Percentiles rank a stretch among this genome's conserved stretches.
phyloP scores from a whole-genome alignment of 2,797 vertebrate genomes.

The Falco columbarius region DNA sequence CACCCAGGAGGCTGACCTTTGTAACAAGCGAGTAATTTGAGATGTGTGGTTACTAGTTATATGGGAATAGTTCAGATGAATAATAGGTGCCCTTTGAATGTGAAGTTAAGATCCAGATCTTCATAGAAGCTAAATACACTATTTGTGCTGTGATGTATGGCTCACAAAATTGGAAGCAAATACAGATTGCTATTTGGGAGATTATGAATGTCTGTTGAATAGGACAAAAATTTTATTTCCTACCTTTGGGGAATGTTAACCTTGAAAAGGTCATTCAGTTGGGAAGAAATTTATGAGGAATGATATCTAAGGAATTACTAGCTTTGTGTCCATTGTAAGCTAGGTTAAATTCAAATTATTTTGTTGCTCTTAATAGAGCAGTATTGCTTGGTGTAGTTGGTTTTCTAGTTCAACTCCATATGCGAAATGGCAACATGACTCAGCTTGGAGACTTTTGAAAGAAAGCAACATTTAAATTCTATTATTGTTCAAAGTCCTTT shows the following conservation, averaged over 20 bases:
- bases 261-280: not conserved
- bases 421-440: not conserved
- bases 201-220: not conserved
- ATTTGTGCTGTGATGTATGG: not conserved
- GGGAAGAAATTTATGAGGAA: not conserved
- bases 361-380: not conserved
- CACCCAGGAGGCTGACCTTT: constrained; percentile 34
- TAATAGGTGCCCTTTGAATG: constrained; percentile 18
- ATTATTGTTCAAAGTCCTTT: not conserved
- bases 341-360: not conserved
- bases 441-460: not conserved
- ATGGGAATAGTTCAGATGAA: not conserved
- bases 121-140: not conserved
- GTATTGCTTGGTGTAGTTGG: not conserved
- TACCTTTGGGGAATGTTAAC: not conserved
- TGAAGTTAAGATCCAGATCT: not conserved
- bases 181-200: not conserved
- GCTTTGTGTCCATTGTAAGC: not conserved
- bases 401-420: not conserved
- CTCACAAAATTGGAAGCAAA: not conserved
- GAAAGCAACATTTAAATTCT: too few relatives aligned
- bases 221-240: not conserved
- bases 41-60: not conserved
- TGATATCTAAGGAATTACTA: not conserved
- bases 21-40: not conserved